Evolutionary conservation across 2,888 invertebrate species (phyloP).

Genomic region (Mayetiola destructor): DNA sequence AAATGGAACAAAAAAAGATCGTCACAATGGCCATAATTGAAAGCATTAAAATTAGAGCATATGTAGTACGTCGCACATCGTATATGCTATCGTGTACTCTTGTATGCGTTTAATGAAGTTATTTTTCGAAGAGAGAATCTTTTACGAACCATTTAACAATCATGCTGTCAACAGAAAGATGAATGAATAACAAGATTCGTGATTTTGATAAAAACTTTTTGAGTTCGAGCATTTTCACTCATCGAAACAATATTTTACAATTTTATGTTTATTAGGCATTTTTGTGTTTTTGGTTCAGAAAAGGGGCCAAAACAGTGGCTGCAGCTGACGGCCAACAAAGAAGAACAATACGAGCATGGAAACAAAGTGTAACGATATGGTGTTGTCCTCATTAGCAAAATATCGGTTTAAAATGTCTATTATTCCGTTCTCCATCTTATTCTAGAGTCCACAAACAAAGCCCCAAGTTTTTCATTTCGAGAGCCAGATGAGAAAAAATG

Average conservation of each 20-base stretch:
- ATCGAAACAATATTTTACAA: neutral
- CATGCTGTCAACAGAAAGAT: conserved; percentile 7
- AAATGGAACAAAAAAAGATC: too few species aligned
- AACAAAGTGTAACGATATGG: neutral
- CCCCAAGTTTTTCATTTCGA: too few species aligned
- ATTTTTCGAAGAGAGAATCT: neutral
- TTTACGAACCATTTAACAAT: conserved; percentile 11
- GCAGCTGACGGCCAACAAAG: neutral
- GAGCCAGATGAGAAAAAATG: too few species aligned
- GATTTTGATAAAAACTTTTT: conserved; percentile 7
- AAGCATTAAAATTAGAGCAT: too few species aligned
- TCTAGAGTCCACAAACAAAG: too few species aligned
- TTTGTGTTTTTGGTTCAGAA: too few species aligned
- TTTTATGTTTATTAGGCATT: too few species aligned
- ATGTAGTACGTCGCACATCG: too few species aligned
- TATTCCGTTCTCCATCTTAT: too few species aligned
- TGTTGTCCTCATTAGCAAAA: neutral
- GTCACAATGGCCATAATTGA: too few species aligned
- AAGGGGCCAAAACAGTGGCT: too few species aligned
- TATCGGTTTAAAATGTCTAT: too few species aligned
- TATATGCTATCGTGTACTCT: neutral
- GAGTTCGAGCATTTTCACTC: neutral
- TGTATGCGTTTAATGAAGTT: conserved; percentile 8
- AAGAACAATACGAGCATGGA: neutral
- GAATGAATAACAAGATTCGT: conserved; percentile 1